These are phyloP conservation scores for Drosophila pectinifera DNA, from an alignment of 1,140 invertebrate species.

Conservation along the genomic window DNA sequence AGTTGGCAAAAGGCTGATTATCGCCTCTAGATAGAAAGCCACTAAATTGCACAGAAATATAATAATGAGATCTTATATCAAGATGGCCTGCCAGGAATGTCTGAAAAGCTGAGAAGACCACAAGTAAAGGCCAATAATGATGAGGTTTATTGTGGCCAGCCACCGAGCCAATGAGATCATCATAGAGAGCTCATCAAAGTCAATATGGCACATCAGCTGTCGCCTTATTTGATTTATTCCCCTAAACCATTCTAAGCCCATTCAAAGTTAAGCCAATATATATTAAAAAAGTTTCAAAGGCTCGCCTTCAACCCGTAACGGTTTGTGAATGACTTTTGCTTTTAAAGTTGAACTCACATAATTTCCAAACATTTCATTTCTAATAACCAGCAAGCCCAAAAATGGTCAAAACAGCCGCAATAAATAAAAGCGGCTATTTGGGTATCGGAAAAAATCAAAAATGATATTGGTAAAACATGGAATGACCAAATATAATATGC, in stretches of 20 bases:
- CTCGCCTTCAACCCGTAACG: conserved; percentile 44
- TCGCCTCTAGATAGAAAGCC: conserved; percentile 35
- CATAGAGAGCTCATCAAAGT: conserved; percentile 27
- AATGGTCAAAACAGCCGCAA: conserved; percentile 60
- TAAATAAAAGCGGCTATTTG: conserved; percentile 69
- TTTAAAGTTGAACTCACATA: conserved; percentile 72
- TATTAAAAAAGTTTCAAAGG: conserved; percentile 58
- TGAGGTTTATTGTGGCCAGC: conserved; percentile 14
- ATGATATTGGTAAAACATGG: conserved; percentile 72
- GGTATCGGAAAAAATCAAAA: conserved; percentile 66
- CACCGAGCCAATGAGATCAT: conserved; percentile 25
- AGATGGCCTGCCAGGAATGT: conserved; percentile 29
- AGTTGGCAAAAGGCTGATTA: conserved; percentile 44
- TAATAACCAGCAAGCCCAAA: conserved; percentile 58
- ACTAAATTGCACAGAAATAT: conserved; percentile 41
- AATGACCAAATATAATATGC: conserved; percentile 79
- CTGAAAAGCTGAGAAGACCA: neutral
- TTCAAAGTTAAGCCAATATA: conserved; percentile 12
- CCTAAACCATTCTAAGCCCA: neutral
- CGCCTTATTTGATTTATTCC: conserved; percentile 28
- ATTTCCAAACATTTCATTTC: conserved; percentile 60
- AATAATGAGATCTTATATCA: conserved; percentile 43
- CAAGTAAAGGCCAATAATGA: conserved; percentile 13
- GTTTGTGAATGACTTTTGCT: conserved; percentile 48
- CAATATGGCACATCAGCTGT: conserved; percentile 1